A percentile compares a stretch with the other conserved stretches of the same genome.
Evolutionary conservation across 2,113 vertebrate species (phyloP).

Genomic region (Plestiodon gilberti): DNA sequence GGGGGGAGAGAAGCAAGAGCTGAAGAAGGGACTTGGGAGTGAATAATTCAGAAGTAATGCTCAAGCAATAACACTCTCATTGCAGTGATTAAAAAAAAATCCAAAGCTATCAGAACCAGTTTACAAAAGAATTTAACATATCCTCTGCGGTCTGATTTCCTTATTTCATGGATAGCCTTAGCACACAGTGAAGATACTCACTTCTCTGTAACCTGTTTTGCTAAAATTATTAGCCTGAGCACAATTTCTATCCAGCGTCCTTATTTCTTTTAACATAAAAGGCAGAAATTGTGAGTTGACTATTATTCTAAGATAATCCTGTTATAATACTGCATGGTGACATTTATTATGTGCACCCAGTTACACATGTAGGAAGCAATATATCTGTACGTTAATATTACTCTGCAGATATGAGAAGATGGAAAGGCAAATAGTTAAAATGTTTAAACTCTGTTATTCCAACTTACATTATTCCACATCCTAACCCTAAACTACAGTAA

Average conservation of each 20-base stretch:
- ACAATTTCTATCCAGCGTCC: conserved; percentile 31
- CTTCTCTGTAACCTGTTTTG: conserved; percentile 8
- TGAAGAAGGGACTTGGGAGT: neutral
- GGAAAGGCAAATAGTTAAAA: neutral
- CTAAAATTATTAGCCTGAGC: conserved; percentile 41
- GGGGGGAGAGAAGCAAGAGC: conserved; percentile 3
- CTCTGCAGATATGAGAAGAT: conserved; percentile 23
- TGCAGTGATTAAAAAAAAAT: neutral
- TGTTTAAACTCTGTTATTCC: neutral
- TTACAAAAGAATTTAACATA: conserved; percentile 46
- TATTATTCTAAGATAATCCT: conserved; percentile 52
- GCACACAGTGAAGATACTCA: conserved; percentile 43
- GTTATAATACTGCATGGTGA: conserved; percentile 26
- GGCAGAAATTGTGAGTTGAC: conserved; percentile 38
- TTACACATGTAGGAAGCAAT: conserved; percentile 30
- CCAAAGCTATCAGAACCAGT: conserved; percentile 41
- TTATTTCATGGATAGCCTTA: conserved; percentile 46
- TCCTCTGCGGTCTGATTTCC: conserved; percentile 13
- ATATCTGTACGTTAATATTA: neutral
- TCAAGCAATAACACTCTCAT: conserved; percentile 34
- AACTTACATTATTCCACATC: neutral
- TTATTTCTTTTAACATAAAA: conserved; percentile 52
- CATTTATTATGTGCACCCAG: conserved; percentile 30
- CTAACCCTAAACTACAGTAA: neutral
- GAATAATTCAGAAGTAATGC: conserved; percentile 11